Evolutionary conservation across 2,113 vertebrate genomes (phyloP).

Genomic region (Chloroceryle aenea): DNA sequence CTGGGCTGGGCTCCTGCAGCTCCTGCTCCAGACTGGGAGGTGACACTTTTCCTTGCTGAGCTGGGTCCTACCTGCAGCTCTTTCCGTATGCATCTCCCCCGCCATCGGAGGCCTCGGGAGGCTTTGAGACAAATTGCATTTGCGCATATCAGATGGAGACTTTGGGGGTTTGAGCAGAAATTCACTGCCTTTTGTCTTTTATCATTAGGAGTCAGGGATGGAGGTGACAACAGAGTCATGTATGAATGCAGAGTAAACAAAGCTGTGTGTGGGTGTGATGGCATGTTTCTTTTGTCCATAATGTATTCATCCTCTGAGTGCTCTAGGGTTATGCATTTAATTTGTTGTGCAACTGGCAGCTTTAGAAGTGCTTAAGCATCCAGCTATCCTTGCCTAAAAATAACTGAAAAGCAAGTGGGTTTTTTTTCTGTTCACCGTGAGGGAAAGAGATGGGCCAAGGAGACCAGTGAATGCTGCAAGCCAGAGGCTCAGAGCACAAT

Average conservation of each 20-base stretch:
- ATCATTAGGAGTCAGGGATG: conserved; percentile 35
- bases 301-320: conserved; percentile 62
- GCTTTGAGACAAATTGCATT: conserved; percentile 23
- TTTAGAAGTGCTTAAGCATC: conserved; percentile 27
- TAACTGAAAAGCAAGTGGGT: background rate
- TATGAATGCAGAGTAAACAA: conserved; percentile 62
- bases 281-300: conserved; percentile 64
- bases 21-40: background rate
- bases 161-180: conserved; percentile 27
- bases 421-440: background rate
- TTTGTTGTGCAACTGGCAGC: conserved; percentile 65
- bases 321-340: conserved; percentile 67
- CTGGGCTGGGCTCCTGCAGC: background rate
- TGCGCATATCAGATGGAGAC: conserved; percentile 41
- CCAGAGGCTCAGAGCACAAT: background rate
- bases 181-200: conserved; percentile 63
- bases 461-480: background rate
- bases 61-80: background rate
- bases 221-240: conserved; percentile 44
- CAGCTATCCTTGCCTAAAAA: conserved; percentile 45
- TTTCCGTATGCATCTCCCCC: conserved; percentile 17
- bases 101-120: background rate
- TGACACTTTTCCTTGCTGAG: background rate
- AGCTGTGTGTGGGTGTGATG: conserved; percentile 56
- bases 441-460: background rate